Base-by-base conservation (phyloP, 2,888 invertebrate species). In the Glaucopsyche alexis region DNA sequence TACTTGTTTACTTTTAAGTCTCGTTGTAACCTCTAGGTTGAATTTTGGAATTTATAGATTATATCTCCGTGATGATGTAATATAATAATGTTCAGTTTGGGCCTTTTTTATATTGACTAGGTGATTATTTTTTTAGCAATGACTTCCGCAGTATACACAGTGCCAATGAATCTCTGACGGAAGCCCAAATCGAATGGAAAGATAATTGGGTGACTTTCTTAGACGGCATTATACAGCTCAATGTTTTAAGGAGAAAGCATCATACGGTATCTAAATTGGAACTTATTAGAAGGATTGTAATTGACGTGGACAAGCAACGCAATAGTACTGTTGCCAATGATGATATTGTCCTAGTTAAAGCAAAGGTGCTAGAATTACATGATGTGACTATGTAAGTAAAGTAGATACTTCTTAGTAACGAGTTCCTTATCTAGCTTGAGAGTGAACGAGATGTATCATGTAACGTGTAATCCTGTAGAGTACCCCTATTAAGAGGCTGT, bases 171-270 rank as follows among this genome's bases (percentile, higher is more conserved):
- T 77, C 82, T 1, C 74, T 87, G 7, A 84, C 82, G 0, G 79
- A 82, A 60, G 94, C 91, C 38, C 76, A 84, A 67, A 77, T 94
- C 6, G 81, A 85, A 50, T 97, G 97, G 96, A 91, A 93, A 29
- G 94, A 94, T 72, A 96, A 97, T 83, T 98, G 97, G 97, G 95
- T 96, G 0, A 94, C 96, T 5, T 95, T 97, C 79, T 91, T 98
- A 79, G 98, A 98, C 84, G 95, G 96, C 0, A 94, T 98, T 93
- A 85, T 98, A 14, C 98, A 98, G 87, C 94, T 96, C 74, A 93
- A 94, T 71, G 92, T 95, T n/a, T 81, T 97, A 14, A 93, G 94
- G 49, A 89, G 94, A 67, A 89, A 94, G 13, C 90, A 94, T 1
- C 93, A 95, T 70, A 91, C 94, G 0, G 88, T 96, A 0, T 90